Evolutionary conservation across 2,797 vertebrate genomes (phyloP).

Genomic region (Antennarius maculatus): DNA sequence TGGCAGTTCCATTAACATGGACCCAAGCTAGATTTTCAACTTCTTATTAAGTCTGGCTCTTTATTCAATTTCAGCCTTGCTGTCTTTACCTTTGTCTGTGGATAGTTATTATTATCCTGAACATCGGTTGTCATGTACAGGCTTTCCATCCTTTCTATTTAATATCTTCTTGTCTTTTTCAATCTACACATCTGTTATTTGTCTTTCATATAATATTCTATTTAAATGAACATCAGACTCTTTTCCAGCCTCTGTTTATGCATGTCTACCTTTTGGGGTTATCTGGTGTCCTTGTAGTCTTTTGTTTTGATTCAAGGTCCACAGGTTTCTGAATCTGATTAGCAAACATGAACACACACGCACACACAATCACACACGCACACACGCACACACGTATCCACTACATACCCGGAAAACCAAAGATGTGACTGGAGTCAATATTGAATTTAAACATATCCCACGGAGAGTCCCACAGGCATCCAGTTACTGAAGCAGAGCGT

Average conservation of each 20-base stretch:
- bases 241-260: not conserved
- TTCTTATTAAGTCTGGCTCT: constrained; percentile 41
- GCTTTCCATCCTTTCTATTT: constrained; percentile 33
- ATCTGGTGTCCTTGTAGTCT: constrained; percentile 9
- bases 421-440: constrained; percentile 38
- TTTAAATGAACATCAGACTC: not conserved
- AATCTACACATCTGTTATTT: constrained; percentile 26
- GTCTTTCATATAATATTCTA: not conserved
- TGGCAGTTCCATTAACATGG: constrained; percentile 43
- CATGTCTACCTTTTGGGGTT: not conserved
- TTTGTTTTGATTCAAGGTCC: constrained; percentile 30
- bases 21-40: constrained; percentile 51
- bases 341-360: not conserved
- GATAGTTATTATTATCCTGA: constrained; percentile 60
- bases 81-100: constrained; percentile 54
- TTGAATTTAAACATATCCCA: constrained; percentile 48
- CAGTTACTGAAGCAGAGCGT: constrained; percentile 42
- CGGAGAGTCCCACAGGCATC: constrained; percentile 46
- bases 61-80: constrained; percentile 61
- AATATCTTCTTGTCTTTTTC: constrained; percentile 37
- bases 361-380: not conserved
- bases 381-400: not conserved
- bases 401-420: not conserved
- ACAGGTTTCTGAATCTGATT: constrained; percentile 35
- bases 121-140: constrained; percentile 57